Conservation (phyloP, 2,797 vertebrate species). For the Siniperca obscura region DNA sequence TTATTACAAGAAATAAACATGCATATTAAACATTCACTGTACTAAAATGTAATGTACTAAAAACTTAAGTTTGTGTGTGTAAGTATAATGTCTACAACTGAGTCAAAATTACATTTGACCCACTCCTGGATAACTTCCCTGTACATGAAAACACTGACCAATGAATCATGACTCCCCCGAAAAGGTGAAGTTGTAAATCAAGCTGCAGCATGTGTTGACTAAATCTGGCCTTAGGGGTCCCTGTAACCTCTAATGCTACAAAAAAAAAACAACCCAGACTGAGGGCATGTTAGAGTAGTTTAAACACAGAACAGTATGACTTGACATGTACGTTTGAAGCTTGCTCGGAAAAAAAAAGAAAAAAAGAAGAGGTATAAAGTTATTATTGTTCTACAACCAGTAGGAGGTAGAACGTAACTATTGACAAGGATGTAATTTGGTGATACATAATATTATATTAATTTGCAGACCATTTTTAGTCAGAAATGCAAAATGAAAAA, state of each 20-base stretch:
- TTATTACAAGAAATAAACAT: background rate
- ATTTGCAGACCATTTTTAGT: background rate
- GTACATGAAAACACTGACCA: conserved; percentile 2
- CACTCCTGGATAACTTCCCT: background rate
- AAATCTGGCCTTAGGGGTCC: background rate
- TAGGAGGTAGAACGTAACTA: background rate
- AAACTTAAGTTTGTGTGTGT: background rate
- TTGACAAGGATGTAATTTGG: background rate
- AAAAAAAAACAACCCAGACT: background rate
- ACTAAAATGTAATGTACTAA: background rate
- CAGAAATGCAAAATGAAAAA: background rate
- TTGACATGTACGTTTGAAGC: background rate
- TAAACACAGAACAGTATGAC: background rate
- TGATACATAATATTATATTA: background rate
- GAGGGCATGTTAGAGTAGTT: background rate
- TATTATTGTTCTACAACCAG: background rate
- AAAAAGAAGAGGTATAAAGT: background rate
- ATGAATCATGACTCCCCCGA: background rate
- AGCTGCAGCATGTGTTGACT: background rate
- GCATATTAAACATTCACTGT: background rate
- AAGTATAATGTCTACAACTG: background rate
- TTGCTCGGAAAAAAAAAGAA: background rate
- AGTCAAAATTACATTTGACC: background rate
- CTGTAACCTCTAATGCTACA: background rate
- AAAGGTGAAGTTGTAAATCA: conserved; percentile 21